phyloP scores from a whole-genome alignment of 2,888 invertebrate species.

The Epinotia nisella region DNA sequence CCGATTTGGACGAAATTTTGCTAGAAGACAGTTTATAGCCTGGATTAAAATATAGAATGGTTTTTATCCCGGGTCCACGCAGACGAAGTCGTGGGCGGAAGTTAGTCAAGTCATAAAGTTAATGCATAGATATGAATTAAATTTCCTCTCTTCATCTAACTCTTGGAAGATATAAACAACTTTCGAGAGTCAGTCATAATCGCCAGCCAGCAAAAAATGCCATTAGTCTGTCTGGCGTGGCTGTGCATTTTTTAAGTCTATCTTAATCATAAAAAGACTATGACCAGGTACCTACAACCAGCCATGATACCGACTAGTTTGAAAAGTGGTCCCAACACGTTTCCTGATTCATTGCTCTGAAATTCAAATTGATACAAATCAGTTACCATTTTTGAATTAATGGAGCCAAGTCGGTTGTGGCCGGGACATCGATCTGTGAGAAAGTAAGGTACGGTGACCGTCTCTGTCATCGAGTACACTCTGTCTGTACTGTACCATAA shows the following conservation, averaged over 20 bases:
- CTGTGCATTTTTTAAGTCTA: slow-evolving; percentile 18
- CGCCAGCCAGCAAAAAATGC: slow-evolving; percentile 24
- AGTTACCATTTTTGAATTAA: slow-evolving; percentile 37
- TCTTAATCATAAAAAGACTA: slow-evolving; percentile 29
- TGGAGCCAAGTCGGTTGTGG: slow-evolving; percentile 24
- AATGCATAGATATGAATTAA: slow-evolving; percentile 15
- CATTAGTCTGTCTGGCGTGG: slow-evolving; percentile 23
- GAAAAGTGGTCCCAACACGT: slow-evolving; percentile 20
- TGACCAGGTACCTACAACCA: slow-evolving; percentile 23
- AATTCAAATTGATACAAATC: slow-evolving; percentile 40
- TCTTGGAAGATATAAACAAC: slow-evolving; percentile 6
- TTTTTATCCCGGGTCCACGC: too few relatives aligned
- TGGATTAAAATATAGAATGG: too few relatives aligned
- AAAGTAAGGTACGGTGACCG: slow-evolving; percentile 28
- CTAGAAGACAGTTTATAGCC: too few relatives aligned
- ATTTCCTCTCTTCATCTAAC: slow-evolving; percentile 2
- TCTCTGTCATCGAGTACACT: slow-evolving; percentile 42
- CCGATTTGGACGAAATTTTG: too few relatives aligned
- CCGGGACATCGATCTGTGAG: slow-evolving; percentile 28
- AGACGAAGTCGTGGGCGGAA: too few relatives aligned
- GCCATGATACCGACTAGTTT: slow-evolving; percentile 20
- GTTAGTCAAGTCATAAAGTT: slow-evolving; percentile 14
- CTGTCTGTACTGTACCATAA: slow-evolving; percentile 36
- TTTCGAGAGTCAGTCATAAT: slow-evolving; percentile 12
- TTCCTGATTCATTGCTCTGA: slow-evolving; percentile 33